phyloP scores from a whole-genome alignment of 2,113 vertebrate genomes.

The Caracal caracal region DNA sequence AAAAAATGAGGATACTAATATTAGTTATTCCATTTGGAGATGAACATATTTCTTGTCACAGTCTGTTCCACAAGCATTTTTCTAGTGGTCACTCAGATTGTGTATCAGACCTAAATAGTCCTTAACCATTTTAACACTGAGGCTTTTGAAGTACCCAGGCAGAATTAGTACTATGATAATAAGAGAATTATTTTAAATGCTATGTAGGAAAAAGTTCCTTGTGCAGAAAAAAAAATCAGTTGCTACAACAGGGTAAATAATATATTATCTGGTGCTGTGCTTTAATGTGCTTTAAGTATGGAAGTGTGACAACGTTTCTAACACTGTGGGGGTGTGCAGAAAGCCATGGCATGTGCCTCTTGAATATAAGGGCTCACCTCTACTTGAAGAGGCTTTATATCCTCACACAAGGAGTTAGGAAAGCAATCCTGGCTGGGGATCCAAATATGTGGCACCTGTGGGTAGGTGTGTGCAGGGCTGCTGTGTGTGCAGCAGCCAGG shows the following conservation, averaged over 20 bases:
- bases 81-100: neutral
- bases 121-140: neutral
- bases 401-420: neutral
- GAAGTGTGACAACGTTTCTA: neutral
- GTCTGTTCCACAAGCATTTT: neutral
- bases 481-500: neutral
- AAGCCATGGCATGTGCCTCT: neutral
- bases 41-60: constrained; percentile 10
- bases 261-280: neutral
- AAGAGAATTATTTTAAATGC: neutral
- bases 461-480: neutral
- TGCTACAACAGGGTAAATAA: neutral
- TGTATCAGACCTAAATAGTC: neutral
- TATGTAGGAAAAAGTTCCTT: neutral
- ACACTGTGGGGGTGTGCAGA: neutral
- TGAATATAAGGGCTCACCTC: neutral
- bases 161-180: neutral
- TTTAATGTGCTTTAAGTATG: neutral
- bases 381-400: neutral
- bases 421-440: neutral
- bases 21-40: neutral
- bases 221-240: neutral
- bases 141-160: neutral
- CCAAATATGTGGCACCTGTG: neutral
- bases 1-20: neutral